Base-by-base conservation (phyloP, 2,797 vertebrate genomes). In the Sylvilagus floridanus region DNA sequence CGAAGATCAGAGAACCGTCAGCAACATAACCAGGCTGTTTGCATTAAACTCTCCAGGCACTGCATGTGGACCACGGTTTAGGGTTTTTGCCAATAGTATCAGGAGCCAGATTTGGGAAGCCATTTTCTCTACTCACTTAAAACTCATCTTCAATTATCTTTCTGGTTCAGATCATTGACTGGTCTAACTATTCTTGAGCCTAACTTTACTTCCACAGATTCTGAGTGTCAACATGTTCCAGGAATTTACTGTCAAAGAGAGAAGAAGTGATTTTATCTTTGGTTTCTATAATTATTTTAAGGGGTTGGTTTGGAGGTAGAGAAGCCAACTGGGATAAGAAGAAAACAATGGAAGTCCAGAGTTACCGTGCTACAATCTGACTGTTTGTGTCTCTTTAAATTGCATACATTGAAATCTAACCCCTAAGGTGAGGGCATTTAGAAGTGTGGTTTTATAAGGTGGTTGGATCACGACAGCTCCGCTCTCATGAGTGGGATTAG, bases 251-350 rank as follows among this genome's bases (percentile, higher is more conserved):
- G 42, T 16, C 5, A 30, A 7, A 66, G 17, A 60, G 50, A 73
- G 89, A 83, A 82, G 17, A 89, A 83, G 11, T 60, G 5, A 13
- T 89, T 84, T 79, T 81, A 47, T 62, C 3, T 77, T 90, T 47
- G 72, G 12, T 77, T 90, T 26, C 28, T 54, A 75, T 69, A 84
- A 76, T 26, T 52, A 88, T 84, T 88, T 93, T 83, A 75, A 83
- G 57, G 30, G 0, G 5, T 16, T 69, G 4, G 3, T 78, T n/a
- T 78, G 6, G 24, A 9, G 21, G 21, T 35, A 66, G 21, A 32
- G 4, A 35, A 62, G 12, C 19, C 11, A 78, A 92, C 19, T 9
- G 47, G 5, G 35, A 77, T 50, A 68, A 83, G 57, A 85, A 73
- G 22, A 50, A 69, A 75, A 57, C 54, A 68, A 89, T 9, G 7